These are phyloP conservation scores for Bergia puertoricense DNA, from an alignment of 92 coral and sea anemone species.

Conservation along the genomic window DNA sequence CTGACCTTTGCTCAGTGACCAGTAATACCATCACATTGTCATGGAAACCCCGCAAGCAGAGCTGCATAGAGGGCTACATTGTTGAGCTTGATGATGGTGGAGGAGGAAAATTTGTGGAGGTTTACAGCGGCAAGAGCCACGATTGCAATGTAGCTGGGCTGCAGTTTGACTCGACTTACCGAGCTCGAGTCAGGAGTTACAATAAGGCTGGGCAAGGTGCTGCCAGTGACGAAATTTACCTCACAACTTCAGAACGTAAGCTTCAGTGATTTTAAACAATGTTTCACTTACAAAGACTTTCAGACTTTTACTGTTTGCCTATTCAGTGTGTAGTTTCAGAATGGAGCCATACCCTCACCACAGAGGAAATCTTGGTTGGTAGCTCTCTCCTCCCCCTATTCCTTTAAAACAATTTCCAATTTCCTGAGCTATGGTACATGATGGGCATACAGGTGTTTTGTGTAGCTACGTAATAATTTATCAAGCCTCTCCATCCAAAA, in stretches of 20 bases:
- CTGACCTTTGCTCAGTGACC: constrained; percentile 92
- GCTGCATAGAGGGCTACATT: constrained; percentile 91
- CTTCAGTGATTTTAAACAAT: not conserved
- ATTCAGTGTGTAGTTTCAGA: too few relatives aligned
- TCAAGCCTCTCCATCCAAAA: too few relatives aligned
- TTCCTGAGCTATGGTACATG: too few relatives aligned
- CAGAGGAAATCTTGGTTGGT: too few relatives aligned
- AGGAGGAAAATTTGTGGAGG: constrained; percentile 84
- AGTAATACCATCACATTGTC: constrained; percentile 90
- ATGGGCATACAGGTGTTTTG: too few relatives aligned
- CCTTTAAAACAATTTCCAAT: too few relatives aligned
- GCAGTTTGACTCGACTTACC: constrained; percentile 97
- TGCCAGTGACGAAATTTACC: constrained; percentile 91
- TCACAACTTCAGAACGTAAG: constrained; percentile 95
- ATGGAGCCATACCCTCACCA: too few relatives aligned
- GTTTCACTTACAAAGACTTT: not conserved
- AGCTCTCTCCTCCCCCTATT: too few relatives aligned
- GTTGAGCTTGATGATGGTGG: constrained; percentile 92
- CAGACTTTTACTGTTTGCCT: too few relatives aligned
- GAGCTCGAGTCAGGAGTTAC: constrained; percentile 88
- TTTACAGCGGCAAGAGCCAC: constrained; percentile 85
- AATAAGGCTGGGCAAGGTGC: constrained; percentile 94
- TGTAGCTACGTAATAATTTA: too few relatives aligned
- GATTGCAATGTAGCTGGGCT: constrained; percentile 90
- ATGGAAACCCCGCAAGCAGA: constrained; percentile 91